Base-by-base conservation (phyloP, 2,113 vertebrate genomes). In the Coturnix japonica region DNA sequence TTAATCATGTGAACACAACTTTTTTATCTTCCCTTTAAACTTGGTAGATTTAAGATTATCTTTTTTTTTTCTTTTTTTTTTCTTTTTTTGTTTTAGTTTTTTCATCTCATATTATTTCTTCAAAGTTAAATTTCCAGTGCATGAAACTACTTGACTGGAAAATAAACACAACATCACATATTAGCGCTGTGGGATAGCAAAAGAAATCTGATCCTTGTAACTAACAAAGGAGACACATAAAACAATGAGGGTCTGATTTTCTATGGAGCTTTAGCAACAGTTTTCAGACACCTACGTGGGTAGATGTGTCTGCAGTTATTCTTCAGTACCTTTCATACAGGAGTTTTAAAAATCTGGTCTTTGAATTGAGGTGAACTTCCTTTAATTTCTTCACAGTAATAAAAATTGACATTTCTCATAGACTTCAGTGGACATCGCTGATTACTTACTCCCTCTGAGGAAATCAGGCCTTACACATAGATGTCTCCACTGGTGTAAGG, bases 1-100 rank as follows among this genome's bases (percentile, higher is more conserved):
- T 97, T 97, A 97, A 97, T 98, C 94, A 95, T 95, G 93, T 94
- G 87, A 96, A 94, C 63, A 75, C 44, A 89, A 76, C 47, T 95
- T 95, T 88, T 94, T 95, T 61, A 64, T 84, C 54, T 94, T 88
- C 82, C 64, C 75, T 95, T 96, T 90, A 95, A 93, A 96, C 89
- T 91, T 73, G 30, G 74, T 96, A 90, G 91, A 94, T 91, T 96
- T 95, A 94, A 97, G 88, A 85, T 96, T 88, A 95, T 91, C 57
- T 81, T 81, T 74, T 90, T 88, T 37, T 51, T 61, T 41, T 17
- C n/a, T 37, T 64, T 65, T 56, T 21, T 47, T 21, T 53, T 61
- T n/a, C n/a, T 90, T 88, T 37, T 51, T 61, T 41, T 17, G 30
- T 37, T 64, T 65, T 56, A 19, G 43, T 21, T 53, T 61, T 44